These are phyloP conservation scores for Raja brachyura DNA, from an alignment of 2,113 vertebrate species.

Conservation along the genomic window DNA sequence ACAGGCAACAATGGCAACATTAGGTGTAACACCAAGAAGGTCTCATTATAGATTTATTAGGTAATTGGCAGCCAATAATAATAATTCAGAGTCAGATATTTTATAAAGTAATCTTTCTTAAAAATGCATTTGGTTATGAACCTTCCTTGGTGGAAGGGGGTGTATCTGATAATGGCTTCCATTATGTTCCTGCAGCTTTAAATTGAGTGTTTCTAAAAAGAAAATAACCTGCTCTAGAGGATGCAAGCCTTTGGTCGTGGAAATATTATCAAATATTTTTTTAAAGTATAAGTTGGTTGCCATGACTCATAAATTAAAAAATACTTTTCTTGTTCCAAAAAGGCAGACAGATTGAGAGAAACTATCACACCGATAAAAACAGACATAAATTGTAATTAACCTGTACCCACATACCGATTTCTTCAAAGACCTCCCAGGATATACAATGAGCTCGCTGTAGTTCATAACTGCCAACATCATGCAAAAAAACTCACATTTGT, in stretches of 20 bases:
- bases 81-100: background rate
- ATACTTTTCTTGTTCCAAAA: background rate
- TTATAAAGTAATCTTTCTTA: background rate
- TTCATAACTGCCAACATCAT: background rate
- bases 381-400: background rate
- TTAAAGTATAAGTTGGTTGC: background rate
- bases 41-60: background rate
- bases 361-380: too few species aligned
- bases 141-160: background rate
- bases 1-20: background rate
- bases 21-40: background rate
- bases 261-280: constrained; percentile 3
- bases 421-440: constrained; percentile 7
- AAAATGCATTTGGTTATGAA: background rate
- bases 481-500: background rate
- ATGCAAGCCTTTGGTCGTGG: too few species aligned
- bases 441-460: background rate
- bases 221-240: background rate
- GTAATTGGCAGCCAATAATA: background rate
- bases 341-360: background rate
- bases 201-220: background rate
- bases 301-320: background rate
- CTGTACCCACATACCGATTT: background rate
- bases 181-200: background rate
- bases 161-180: background rate